Evolutionary conservation across 2,888 invertebrate species (phyloP).

Genomic region (Entomobrya multifasciata): DNA sequence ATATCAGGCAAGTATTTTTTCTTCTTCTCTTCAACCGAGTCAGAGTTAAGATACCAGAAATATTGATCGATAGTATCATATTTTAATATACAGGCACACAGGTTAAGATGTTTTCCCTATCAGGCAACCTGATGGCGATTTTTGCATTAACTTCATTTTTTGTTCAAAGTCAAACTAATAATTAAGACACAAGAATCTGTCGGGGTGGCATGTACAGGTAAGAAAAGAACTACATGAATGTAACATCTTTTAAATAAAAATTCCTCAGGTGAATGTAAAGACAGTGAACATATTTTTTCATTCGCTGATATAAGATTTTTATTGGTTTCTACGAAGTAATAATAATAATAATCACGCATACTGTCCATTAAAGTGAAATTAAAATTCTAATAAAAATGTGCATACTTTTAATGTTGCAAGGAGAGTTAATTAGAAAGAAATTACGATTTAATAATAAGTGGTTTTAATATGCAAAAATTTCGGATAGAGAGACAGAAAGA

Average conservation of each 20-base stretch:
- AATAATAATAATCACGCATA: too few species aligned
- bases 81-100: background rate
- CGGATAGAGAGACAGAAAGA: background rate
- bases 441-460: background rate
- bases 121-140: slow-evolving; percentile 30
- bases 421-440: slow-evolving; percentile 11
- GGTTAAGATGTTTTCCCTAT: slow-evolving; percentile 37
- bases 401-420: background rate
- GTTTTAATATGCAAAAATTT: background rate
- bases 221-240: too few species aligned
- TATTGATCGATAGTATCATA: slow-evolving; percentile 18
- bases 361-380: slow-evolving; percentile 12
- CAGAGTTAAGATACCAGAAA: background rate
- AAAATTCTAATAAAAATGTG: background rate
- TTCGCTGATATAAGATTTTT: too few species aligned
- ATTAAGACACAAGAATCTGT: slow-evolving; percentile 24
- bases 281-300: too few species aligned
- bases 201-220: slow-evolving; percentile 45
- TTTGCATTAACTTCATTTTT: slow-evolving; percentile 6
- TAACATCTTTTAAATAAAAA: slow-evolving; percentile 17
- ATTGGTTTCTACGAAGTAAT: too few species aligned
- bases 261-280: background rate
- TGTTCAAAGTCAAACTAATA: slow-evolving; percentile 24
- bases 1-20: too few species aligned
- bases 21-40: background rate